These are phyloP conservation scores for Capricornis sumatraensis DNA, from an alignment of 2,113 vertebrate genomes.

Conservation along the genomic window DNA sequence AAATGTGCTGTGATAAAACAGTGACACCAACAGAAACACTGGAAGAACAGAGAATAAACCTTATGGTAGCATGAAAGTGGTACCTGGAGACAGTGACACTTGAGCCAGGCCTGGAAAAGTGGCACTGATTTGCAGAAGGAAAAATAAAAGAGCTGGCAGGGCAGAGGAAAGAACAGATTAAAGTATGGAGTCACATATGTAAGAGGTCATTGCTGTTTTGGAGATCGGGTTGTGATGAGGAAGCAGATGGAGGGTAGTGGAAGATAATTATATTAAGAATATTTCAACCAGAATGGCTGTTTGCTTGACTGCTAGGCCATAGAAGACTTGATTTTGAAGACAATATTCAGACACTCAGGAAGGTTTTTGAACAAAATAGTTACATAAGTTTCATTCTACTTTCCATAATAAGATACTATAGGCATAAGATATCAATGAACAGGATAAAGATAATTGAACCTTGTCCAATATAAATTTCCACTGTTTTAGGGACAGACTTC, in stretches of 20 bases:
- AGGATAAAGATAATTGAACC: neutral
- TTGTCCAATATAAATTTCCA: neutral
- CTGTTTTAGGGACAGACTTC: neutral
- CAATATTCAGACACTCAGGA: neutral
- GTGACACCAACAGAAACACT: neutral
- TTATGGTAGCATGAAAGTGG: neutral
- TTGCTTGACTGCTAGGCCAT: neutral
- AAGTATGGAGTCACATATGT: neutral
- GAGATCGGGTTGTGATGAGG: neutral
- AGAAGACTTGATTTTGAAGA: neutral
- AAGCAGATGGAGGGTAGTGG: neutral
- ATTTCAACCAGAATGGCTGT: neutral
- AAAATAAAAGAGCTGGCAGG: neutral
- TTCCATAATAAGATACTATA: neutral
- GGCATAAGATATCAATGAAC: neutral
- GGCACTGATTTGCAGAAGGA: neutral
- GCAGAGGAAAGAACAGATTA: neutral
- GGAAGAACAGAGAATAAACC: neutral
- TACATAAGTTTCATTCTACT: neutral
- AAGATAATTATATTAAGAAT: neutral
- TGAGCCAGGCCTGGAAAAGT: neutral
- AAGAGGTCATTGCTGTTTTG: neutral
- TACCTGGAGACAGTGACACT: neutral
- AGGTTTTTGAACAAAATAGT: neutral
- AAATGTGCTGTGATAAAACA: neutral